phyloP scores from a whole-genome alignment of 1,140 invertebrate species.

The Diuraphis noxia region DNA sequence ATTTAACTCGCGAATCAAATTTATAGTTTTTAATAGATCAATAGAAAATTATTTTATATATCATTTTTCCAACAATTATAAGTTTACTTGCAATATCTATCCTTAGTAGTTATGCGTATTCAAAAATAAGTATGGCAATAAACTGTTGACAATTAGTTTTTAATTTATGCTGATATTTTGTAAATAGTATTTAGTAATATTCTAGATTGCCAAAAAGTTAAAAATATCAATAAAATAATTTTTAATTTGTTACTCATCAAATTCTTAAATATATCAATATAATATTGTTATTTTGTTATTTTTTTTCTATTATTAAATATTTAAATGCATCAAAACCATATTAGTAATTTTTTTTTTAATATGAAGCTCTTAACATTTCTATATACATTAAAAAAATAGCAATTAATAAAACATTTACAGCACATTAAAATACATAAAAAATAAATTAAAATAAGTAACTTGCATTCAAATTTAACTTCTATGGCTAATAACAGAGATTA shows the following conservation, averaged over 20 bases:
- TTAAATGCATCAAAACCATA: neutral
- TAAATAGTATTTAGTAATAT: neutral
- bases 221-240: neutral
- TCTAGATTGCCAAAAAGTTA: neutral
- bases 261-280: neutral
- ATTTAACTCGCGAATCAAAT: too few species aligned
- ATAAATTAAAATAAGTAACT: slow-evolving; percentile 50
- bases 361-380: slow-evolving; percentile 48
- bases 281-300: neutral
- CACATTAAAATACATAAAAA: slow-evolving; percentile 33
- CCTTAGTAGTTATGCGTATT: neutral
- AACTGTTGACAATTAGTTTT: neutral
- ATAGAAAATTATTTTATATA: neutral
- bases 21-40: neutral
- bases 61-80: neutral
- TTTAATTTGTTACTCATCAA: neutral
- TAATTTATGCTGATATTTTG: neutral
- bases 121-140: neutral
- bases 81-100: neutral
- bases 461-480: slow-evolving; percentile 30
- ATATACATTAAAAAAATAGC: slow-evolving; percentile 52
- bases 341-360: slow-evolving; percentile 38
- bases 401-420: slow-evolving; percentile 51
- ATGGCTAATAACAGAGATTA: slow-evolving; percentile 40
- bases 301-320: neutral